Base-by-base conservation (phyloP, 2,888 invertebrate species). In the Drosophila mimetica region DNA sequence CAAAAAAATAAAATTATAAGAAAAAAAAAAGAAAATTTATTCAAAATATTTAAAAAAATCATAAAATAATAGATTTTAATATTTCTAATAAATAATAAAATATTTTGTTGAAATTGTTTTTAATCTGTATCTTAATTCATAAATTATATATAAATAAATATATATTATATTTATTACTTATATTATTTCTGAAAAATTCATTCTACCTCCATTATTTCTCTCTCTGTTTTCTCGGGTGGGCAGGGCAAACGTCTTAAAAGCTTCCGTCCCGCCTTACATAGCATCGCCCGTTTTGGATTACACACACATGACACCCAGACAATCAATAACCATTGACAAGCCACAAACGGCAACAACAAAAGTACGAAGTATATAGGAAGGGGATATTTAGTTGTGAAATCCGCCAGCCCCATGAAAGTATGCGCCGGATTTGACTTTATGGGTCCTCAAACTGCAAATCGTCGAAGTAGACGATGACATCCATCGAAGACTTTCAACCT, bases 281-380 rank as follows among this genome's bases (percentile, higher is more conserved):
- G 18, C 58, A 42, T 42, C 70, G 30, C 39, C 41, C 46, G 46
- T 37, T 48, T 69, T 11, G 65, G 70, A 66, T 66, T 71, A 71
- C 69, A 71, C 53, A 71, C 69, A 75, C 74, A 86, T 85, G 80
- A 87, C 73, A 87, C 75, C 83, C 83, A 83, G 86, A 87, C 88
- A 86, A 83, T 87, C 83, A 83, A 83, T 87, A 87, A 83, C 88
- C 86, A 87, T 83, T 83, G 82, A 83, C 87, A 87, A 82, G 77
- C 88, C 81, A 75, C 82, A 87, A 85, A 61, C 48, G 52, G 41
- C 59, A 42, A 61, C 71, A 54, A 41, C 51, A 55, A 48, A 30
- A n/a, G 34, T 34, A 25, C 25, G 25, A 7, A 7, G 1, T 18
- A 7, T 46, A 11, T 44, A 9, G 28, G 57, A 46, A 39, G 52